Base-by-base conservation (phyloP, 2,888 invertebrate species). In the Axea sp. region DNA sequence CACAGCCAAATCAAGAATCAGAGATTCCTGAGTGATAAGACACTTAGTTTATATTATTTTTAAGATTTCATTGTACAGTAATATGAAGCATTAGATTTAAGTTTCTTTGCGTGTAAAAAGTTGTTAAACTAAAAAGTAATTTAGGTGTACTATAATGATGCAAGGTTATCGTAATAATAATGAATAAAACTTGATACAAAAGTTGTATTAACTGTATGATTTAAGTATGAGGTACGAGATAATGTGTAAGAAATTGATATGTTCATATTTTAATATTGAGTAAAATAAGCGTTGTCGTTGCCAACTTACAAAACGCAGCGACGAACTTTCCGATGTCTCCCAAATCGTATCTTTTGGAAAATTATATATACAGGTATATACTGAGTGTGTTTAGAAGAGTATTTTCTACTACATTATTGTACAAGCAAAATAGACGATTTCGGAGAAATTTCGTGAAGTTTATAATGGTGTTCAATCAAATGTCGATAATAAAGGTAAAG, bases 1-100 rank as follows among this genome's bases (percentile, higher is more conserved):
- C 91, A 79, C 91, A 89, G 86, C 91, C 89, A 87, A 89, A 89
- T 77, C 90, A 91, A 55, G 93, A 93, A 81, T 89, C 90, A 75
- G 93, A 93, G 82, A 88, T 92, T 87, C 90, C 91, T 85, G 93
- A 93, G 91, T 93, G 90, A 90, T 89, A 88, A 85, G 81, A 83
- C 78, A 81, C 82, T 84, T 83, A 78, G 75, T 11, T 78, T 75
- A 75, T 79, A 73, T 77, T 76, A 75, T 80, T 76, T 62, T 79
- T 76, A 67, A 53, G 37, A 76, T 73, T 76, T 77, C 62, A 75
- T 51, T 87, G 87, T 87, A 87, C 86, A 87, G 87, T 85, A 82
- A 68, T 15, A 47, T 81, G 80, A 79, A 78, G 78, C 31, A 24
- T 79, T 78, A 79, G 76, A 73, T 72, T 80, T 80, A 79, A 81